Percentiles rank a stretch among this genome's conserved stretches.
Evolutionary conservation across 2,113 vertebrate genomes (phyloP).

Genomic region (Lucifuga dentata): DNA sequence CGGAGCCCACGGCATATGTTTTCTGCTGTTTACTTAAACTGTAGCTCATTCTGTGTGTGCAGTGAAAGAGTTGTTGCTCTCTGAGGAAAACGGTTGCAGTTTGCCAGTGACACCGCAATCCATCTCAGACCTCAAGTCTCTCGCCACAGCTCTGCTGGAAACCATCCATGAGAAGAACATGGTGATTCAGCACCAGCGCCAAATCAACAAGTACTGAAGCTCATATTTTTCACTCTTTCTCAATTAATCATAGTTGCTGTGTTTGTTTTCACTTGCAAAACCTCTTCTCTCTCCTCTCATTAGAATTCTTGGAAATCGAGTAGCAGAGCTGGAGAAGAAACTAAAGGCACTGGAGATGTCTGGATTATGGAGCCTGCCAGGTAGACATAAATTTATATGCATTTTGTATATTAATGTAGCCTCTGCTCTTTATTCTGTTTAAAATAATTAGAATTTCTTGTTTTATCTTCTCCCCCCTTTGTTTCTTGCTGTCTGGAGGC

Average conservation of each 20-base stretch:
- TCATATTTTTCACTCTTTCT: background rate
- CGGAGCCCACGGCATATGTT: background rate
- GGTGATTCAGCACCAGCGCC: slow-evolving; percentile 96
- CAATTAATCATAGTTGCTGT: background rate
- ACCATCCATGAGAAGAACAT: slow-evolving; percentile 99
- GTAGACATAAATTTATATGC: slow-evolving; percentile 72
- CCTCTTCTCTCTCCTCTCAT: background rate
- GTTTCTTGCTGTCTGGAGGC: slow-evolving; percentile 87
- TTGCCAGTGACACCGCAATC: slow-evolving; percentile 95
- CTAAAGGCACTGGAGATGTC: slow-evolving; percentile 94
- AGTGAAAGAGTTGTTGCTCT: slow-evolving; percentile 94
- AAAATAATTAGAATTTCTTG: slow-evolving; percentile 50
- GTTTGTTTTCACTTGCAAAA: background rate
- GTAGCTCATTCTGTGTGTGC: slow-evolving; percentile 17
- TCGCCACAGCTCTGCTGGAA: slow-evolving; percentile 95
- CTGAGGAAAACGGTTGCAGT: slow-evolving; percentile 93
- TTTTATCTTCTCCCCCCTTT: slow-evolving; percentile 73
- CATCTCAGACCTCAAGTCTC: slow-evolving; percentile 96
- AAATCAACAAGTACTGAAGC: slow-evolving; percentile 91
- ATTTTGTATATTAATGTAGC: background rate
- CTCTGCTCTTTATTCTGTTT: slow-evolving; percentile 8
- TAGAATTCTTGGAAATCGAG: slow-evolving; percentile 95
- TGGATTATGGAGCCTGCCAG: slow-evolving; percentile 97
- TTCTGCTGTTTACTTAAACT: background rate
- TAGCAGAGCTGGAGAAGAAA: slow-evolving; percentile 96